These are phyloP conservation scores for Brachypalpus laphriformis DNA, from an alignment of 2,888 invertebrate species.

Conservation along the genomic window DNA sequence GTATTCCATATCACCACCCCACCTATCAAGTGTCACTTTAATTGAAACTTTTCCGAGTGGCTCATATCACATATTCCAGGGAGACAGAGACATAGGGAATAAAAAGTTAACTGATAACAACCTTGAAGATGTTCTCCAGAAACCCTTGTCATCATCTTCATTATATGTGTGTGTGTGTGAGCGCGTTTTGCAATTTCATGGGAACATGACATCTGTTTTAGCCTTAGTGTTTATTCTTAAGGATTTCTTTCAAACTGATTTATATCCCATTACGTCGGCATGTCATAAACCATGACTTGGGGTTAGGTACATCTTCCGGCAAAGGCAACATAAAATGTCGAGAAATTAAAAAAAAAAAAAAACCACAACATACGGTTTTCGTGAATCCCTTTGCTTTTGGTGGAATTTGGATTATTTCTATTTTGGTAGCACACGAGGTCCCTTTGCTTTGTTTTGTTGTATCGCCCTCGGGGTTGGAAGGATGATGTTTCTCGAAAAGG, in stretches of 20 bases:
- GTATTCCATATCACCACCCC: neutral
- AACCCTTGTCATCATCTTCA: constrained; percentile 8
- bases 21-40: constrained; percentile 36
- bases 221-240: constrained; percentile 9
- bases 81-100: neutral
- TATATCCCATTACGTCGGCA: constrained; percentile 24
- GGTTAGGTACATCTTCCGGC: neutral
- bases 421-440: neutral
- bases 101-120: neutral
- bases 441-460: neutral
- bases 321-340: constrained; percentile 5
- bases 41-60: constrained; percentile 14
- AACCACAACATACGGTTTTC: neutral
- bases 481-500: neutral
- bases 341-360: constrained; percentile 6
- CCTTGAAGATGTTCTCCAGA: neutral
- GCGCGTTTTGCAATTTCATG: constrained; percentile 2
- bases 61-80: neutral
- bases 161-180: neutral
- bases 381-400: neutral
- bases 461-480: neutral
- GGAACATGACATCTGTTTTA: constrained; percentile 18
- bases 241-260: constrained; percentile 21
- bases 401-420: constrained; percentile 4
- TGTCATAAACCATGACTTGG: constrained; percentile 24